Evolutionary conservation across 2,888 invertebrate species (phyloP), one percentile per base, ranked within the genome.

Genomic region (Cremastinae sp.): DNA sequence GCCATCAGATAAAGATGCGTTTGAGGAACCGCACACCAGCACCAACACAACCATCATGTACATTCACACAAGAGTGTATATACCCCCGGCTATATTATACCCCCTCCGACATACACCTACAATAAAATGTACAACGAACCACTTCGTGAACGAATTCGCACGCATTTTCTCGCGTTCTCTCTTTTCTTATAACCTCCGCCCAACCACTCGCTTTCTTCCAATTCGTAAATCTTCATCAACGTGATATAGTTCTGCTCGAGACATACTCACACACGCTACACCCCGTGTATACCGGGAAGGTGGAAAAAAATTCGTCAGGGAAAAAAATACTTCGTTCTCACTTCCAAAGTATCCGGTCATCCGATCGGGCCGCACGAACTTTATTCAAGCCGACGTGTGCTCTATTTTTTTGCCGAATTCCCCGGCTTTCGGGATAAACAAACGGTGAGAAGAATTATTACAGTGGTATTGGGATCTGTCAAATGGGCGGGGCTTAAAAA

Each of bases 121-220:
- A 51, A 10, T 22, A n/a, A n/a, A n/a, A 7, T 41, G 22, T 5
- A 28, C 38, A 14, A 28, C 22, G 74, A 73, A 75, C 78, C 56
- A 47, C 54, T 51, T 49, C 72, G 74, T 70, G 43, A 75, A 76
- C 59, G 74, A 81, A 80, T 84, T 85, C 85, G 84, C 85, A 86
- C 85, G 85, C 80, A 83, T 85, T 84, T 83, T 77, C 84, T 82
- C 77, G 68, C 78, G 70, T 75, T 74, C 74, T 80, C 68, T 75
- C 36, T 41, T 22, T 72, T 59, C 69, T 28, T 62, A 64, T 74
- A 62, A 62, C 34, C 38, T 64, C 41, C 66, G 34, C 51, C 38
- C 22, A 9, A 34, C 7, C 10, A 36, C 64, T 38, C 36, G 12
- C 47, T 69, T 59, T 47, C 74, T 70, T 58, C 59, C 65, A 65